Base-by-base conservation (phyloP, 2,888 invertebrate genomes). In the Drosophila niveifrons region DNA sequence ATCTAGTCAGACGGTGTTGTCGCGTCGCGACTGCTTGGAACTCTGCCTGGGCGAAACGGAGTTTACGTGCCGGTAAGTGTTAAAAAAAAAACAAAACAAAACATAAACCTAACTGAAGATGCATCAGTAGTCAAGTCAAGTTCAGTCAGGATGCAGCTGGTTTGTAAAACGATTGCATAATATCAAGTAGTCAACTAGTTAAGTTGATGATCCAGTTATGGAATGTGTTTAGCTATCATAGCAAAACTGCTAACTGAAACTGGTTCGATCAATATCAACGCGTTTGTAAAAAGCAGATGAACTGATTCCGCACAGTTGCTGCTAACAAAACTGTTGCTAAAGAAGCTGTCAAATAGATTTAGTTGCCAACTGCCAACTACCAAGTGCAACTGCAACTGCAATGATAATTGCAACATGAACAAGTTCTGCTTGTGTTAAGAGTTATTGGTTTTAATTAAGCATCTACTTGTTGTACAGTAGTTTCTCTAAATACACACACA, bases 11-110 rank as follows among this genome's bases (percentile, higher is more conserved):
- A 95, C 95, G 55, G 96, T 96, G 68, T 95, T 95, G 79, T 96
- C 96, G 69, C 94, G 97, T 88, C 96, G 97, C 93, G 97, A 97
- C 93, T 98, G 98, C 93, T 94, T 98, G 90, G 97, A 97, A 93
- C 94, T 97, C 89, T 98, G 98, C 93, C 94, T 98, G 76, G 96
- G 96, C 84, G 98, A 98, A 93, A 95, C 95, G 90, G 97, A 97
- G 92, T 98, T 98, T 93, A 95, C 96, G 86, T 98, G 98, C 96
- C 96, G 98, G 97, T 98, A 93, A 95, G 95, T 56, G 34, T 36
- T 56, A 34, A 34, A 34, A 9, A 31, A 10, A 55, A 23, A 23
- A 23, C 23, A 34, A 34, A 9, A 31, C 31, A 55, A 23, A 23
- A 23, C 23, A 23, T 3, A 23, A 23, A 62, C 48, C 15, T 8